A percentile compares a stretch with the other conserved stretches of the same genome.
phyloP scores from a whole-genome alignment of 2,113 vertebrate species.

The Cyanoramphus novaezelandiae region DNA sequence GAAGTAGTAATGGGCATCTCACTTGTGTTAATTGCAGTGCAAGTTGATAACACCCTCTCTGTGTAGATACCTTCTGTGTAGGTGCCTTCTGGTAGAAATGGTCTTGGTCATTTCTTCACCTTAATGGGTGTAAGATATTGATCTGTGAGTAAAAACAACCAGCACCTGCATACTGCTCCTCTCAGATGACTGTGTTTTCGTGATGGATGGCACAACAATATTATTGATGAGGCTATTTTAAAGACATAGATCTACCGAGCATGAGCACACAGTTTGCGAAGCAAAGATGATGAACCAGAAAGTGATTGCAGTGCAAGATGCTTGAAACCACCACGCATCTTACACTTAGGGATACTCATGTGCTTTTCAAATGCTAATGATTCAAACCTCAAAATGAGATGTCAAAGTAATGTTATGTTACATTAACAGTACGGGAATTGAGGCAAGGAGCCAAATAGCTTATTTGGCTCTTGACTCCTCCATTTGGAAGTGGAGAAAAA shows the following conservation, averaged over 20 bases:
- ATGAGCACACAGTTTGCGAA: background rate
- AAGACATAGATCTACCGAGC: background rate
- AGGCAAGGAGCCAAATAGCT: background rate
- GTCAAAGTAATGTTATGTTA: background rate
- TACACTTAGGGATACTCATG: accelerated
- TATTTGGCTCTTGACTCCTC: background rate
- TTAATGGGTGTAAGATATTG: background rate
- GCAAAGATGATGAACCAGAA: background rate
- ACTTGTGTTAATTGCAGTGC: background rate
- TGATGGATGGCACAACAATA: background rate
- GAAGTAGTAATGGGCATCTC: background rate
- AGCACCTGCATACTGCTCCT: background rate
- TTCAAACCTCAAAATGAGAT: background rate
- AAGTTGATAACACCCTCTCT: background rate
- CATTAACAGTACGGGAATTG: background rate
- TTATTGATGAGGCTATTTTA: background rate
- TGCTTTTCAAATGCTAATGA: background rate
- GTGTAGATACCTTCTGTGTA: background rate
- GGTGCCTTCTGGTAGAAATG: background rate
- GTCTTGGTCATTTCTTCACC: background rate
- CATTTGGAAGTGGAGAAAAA: background rate
- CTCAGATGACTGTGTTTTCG: accelerated
- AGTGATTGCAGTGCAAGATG: background rate
- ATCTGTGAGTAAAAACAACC: background rate
- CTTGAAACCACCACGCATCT: background rate